phyloP scores from a whole-genome alignment of 92 coral and sea anemone species.

The Phenganax stokvisi region DNA sequence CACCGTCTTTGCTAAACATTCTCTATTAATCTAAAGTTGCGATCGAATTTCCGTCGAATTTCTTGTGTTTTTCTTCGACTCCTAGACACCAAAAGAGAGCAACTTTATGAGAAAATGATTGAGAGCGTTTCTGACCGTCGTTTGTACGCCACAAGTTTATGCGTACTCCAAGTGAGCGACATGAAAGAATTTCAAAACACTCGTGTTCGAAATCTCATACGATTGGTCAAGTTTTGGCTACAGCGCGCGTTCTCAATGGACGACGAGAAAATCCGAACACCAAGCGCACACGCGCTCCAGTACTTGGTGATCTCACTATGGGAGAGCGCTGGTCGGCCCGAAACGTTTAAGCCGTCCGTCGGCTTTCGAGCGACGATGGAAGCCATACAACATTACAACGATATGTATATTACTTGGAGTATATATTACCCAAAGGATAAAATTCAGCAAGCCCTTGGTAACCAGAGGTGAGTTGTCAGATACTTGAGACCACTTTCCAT shows the following conservation, averaged over 20 bases:
- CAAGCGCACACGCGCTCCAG: slow-evolving; percentile 12
- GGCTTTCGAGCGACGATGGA: slow-evolving; percentile 34
- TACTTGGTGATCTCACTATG: slow-evolving; percentile 21
- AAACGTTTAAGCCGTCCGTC: slow-evolving; percentile 27
- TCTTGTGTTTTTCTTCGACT: too few relatives aligned
- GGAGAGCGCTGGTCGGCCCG: slow-evolving; percentile 36
- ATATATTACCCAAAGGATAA: slow-evolving; percentile 18
- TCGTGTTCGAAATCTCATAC: slow-evolving; percentile 30
- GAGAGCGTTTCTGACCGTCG: slow-evolving; percentile 23
- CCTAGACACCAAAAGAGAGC: slow-evolving; percentile 11
- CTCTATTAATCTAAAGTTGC: not conserved
- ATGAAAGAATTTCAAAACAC: slow-evolving; percentile 6
- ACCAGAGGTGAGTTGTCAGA: not conserved
- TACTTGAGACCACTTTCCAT: too few relatives aligned
- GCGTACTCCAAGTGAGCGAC: slow-evolving; percentile 28
- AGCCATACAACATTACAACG: slow-evolving; percentile 12
- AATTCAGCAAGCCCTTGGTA: slow-evolving; percentile 28
- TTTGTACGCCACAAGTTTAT: slow-evolving; percentile 20
- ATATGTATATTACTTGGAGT: slow-evolving; percentile 23
- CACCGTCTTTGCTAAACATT: not conserved
- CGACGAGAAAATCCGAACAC: slow-evolving; percentile 5
- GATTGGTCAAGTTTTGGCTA: slow-evolving; percentile 31
- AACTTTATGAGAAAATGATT: slow-evolving; percentile 31
- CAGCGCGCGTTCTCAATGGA: slow-evolving; percentile 29
- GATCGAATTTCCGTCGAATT: not conserved